phyloP scores from a whole-genome alignment of 2,888 invertebrate species.

The Erebia aethiops region DNA sequence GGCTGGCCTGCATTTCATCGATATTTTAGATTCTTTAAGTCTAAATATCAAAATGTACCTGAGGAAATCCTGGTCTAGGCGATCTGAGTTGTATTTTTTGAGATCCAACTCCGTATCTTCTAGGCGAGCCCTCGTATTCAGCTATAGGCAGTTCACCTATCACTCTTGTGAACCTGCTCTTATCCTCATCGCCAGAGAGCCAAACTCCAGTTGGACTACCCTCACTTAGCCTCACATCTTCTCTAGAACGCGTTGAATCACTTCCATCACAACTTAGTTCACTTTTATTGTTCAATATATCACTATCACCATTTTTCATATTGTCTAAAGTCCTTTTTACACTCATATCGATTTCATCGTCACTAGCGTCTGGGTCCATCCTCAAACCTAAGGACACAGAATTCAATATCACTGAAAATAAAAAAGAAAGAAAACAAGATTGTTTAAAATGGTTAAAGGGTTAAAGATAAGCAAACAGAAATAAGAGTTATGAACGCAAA shows the following conservation, averaged over 20 bases:
- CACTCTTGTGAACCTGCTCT: slow-evolving; percentile 83
- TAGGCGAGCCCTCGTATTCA: slow-evolving; percentile 95
- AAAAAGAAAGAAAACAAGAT: slow-evolving; percentile 65
- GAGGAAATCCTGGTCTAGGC: slow-evolving; percentile 94
- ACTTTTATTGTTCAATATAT: slow-evolving; percentile 76
- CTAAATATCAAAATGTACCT: slow-evolving; percentile 62
- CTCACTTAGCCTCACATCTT: slow-evolving; percentile 62
- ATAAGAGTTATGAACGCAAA: not conserved
- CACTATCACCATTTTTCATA: slow-evolving; percentile 80
- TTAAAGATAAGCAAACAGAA: not conserved
- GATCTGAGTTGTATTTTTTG: slow-evolving; percentile 88
- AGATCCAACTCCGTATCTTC: slow-evolving; percentile 90
- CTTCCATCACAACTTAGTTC: slow-evolving; percentile 66
- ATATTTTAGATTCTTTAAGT: not conserved
- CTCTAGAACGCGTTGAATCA: slow-evolving; percentile 66
- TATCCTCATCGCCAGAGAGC: slow-evolving; percentile 69
- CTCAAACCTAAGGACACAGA: slow-evolving; percentile 82
- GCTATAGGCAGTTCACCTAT: slow-evolving; percentile 95
- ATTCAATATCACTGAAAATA: slow-evolving; percentile 82
- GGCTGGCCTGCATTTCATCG: no score
- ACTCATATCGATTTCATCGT: slow-evolving; percentile 77
- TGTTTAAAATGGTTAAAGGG: slow-evolving; percentile 41
- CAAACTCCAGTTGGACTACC: slow-evolving; percentile 68
- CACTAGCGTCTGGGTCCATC: slow-evolving; percentile 79
- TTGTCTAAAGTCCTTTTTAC: slow-evolving; percentile 79